Evolutionary conservation across 2,113 vertebrate genomes (phyloP).

Genomic region (Myanophis thanlyinensis): DNA sequence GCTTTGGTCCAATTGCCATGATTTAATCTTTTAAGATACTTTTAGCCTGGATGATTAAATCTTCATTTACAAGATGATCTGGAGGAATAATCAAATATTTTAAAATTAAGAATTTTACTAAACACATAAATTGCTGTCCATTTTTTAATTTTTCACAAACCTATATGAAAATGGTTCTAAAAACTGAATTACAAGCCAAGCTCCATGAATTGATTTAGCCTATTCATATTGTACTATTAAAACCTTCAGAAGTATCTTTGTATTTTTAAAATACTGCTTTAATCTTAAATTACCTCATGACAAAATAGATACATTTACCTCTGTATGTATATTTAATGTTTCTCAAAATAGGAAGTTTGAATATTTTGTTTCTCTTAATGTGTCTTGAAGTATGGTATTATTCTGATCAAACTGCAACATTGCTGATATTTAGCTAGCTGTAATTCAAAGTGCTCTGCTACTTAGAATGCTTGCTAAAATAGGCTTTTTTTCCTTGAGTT

Average conservation of each 20-base stretch:
- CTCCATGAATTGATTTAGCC: conserved; percentile 62
- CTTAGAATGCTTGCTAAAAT: not conserved
- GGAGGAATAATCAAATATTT: conserved; percentile 1
- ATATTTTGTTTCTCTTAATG: conserved; percentile 61
- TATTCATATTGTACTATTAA: conserved; percentile 66
- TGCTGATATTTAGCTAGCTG: conserved; percentile 64
- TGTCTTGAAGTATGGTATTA: conserved; percentile 50
- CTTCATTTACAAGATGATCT: not conserved
- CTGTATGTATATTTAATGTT: conserved; percentile 77
- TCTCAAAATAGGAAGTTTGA: conserved; percentile 72
- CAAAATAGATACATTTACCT: conserved; percentile 83
- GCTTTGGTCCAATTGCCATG: not conserved
- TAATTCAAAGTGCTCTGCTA: not conserved
- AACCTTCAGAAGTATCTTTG: conserved; percentile 58
- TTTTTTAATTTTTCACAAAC: conserved; percentile 30
- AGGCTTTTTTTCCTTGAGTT: not conserved
- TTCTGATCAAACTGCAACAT: conserved; percentile 59
- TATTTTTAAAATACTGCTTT: conserved; percentile 71
- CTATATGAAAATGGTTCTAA: conserved; percentile 43
- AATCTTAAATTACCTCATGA: conserved; percentile 78
- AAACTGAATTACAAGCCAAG: conserved; percentile 47
- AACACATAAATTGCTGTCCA: conserved; percentile 36
- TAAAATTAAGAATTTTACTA: conserved; percentile 52
- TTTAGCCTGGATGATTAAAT: not conserved
- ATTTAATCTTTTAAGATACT: not conserved